A percentile compares a stretch with the other conserved stretches of the same genome.
Evolutionary conservation across 2,113 vertebrate genomes (phyloP).

Genomic region (Scalopus aquaticus): DNA sequence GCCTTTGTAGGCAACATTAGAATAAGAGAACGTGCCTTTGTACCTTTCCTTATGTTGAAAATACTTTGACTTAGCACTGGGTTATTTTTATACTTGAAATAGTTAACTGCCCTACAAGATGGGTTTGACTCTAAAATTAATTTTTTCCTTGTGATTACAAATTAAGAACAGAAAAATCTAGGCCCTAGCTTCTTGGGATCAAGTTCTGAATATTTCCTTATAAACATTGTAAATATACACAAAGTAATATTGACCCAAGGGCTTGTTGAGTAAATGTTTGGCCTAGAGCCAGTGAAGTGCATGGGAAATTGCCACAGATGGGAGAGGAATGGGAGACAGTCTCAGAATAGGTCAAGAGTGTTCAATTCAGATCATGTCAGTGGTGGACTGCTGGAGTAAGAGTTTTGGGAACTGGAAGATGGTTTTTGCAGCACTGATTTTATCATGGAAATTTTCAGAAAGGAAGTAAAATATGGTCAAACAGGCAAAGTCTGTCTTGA

Average conservation of each 20-base stretch:
- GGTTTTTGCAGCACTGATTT: background rate
- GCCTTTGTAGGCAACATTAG: background rate
- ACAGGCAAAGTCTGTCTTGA: background rate
- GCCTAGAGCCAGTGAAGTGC: constrained; percentile 89
- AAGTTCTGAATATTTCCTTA: constrained; percentile 72
- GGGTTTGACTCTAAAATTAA: constrained; percentile 73
- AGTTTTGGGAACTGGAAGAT: background rate
- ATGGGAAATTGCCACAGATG: constrained; percentile 94
- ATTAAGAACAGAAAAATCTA: constrained; percentile 56
- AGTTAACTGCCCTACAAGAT: constrained; percentile 44
- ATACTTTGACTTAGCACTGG: background rate
- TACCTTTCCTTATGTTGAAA: background rate
- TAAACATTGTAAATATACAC: constrained; percentile 83
- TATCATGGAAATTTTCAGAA: background rate
- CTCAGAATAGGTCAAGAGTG: constrained; percentile 75
- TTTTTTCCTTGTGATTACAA: constrained; percentile 54
- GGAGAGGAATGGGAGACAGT: constrained; percentile 81
- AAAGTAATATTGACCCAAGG: constrained; percentile 84
- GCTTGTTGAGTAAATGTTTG: constrained; percentile 85
- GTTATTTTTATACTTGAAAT: constrained; percentile 31
- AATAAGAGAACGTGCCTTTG: background rate
- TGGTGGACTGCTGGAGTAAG: background rate
- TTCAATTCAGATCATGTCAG: constrained; percentile 1
- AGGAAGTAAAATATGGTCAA: background rate
- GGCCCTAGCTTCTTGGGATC: constrained; percentile 71